These are phyloP conservation scores for Cataglyphis albicans DNA, from an alignment of 2,888 invertebrate genomes.

Conservation along the genomic window DNA sequence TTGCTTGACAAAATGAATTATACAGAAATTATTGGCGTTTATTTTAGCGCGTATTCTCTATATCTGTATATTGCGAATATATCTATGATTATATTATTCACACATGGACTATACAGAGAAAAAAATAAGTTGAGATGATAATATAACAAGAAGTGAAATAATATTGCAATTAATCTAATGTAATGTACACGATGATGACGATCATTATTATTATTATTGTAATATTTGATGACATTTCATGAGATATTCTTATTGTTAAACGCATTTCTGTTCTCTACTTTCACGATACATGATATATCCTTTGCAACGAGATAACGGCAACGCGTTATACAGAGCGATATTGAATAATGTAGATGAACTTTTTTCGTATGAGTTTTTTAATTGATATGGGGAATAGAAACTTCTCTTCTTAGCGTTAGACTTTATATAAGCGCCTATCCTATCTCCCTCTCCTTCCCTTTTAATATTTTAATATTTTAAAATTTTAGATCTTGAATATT, in stretches of 20 bases:
- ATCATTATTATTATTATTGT: conserved; percentile 77
- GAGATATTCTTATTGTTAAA: conserved; percentile 80
- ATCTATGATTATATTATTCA: conserved; percentile 74
- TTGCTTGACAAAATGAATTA: conserved; percentile 78
- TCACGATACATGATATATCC: conserved; percentile 60
- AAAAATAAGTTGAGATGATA: conserved; percentile 70
- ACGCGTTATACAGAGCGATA: conserved; percentile 50
- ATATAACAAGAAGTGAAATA: conserved; percentile 69
- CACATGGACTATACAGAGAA: conserved; percentile 70
- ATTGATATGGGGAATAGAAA: not conserved
- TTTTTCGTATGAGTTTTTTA: not conserved
- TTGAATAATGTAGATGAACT: conserved; percentile 27
- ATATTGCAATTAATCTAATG: conserved; percentile 73
- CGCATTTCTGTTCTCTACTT: conserved; percentile 75
- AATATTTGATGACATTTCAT: conserved; percentile 78
- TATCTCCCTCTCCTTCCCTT: not conserved
- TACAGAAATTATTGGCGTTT: conserved; percentile 79
- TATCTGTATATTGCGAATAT: conserved; percentile 69
- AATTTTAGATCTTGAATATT: not conserved
- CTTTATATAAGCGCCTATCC: not conserved
- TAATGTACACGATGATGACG: conserved; percentile 70
- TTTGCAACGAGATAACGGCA: conserved; percentile 37
- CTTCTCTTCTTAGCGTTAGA: not conserved
- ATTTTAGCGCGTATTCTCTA: conserved; percentile 78
- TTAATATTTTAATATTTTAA: not conserved